These are phyloP conservation scores for Cirrhinus molitorella DNA, from an alignment of 2,797 vertebrate species.

Conservation along the genomic window DNA sequence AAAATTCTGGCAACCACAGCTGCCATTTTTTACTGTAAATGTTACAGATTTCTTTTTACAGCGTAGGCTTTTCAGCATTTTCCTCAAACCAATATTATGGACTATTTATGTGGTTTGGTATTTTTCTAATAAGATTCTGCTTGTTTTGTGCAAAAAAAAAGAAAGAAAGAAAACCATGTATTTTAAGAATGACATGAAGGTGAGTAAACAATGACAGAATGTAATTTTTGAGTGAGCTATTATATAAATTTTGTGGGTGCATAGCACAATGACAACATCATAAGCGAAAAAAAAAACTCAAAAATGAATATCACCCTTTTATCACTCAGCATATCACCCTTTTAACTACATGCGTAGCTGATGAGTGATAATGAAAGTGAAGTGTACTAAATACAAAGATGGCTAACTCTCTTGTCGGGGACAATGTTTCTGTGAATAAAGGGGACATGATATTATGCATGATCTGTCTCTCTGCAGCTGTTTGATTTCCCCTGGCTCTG, in stretches of 20 bases:
- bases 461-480: slow-evolving; percentile 65
- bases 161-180: not conserved
- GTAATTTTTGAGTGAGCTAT: not conserved
- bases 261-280: not conserved
- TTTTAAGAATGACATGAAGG: not conserved
- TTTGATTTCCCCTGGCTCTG: slow-evolving; percentile 71
- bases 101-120: not conserved
- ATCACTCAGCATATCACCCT: not conserved
- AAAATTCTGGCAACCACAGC: too few relatives aligned
- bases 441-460: slow-evolving; percentile 72
- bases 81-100: not conserved
- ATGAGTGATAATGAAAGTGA: not conserved
- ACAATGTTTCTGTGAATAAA: slow-evolving; percentile 48
- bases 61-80: not conserved
- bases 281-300: not conserved
- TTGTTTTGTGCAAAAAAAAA: not conserved
- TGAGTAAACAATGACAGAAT: not conserved
- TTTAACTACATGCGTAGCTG: not conserved
- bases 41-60: too few relatives aligned
- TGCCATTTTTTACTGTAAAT: too few relatives aligned
- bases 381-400: slow-evolving; percentile 15
- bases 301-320: not conserved
- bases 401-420: slow-evolving; percentile 25
- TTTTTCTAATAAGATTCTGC: not conserved
- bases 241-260: not conserved